A percentile compares a stretch with the other conserved stretches of the same genome.
phyloP scores from a whole-genome alignment of 2,888 invertebrate species.

The Microchrysa polita region DNA sequence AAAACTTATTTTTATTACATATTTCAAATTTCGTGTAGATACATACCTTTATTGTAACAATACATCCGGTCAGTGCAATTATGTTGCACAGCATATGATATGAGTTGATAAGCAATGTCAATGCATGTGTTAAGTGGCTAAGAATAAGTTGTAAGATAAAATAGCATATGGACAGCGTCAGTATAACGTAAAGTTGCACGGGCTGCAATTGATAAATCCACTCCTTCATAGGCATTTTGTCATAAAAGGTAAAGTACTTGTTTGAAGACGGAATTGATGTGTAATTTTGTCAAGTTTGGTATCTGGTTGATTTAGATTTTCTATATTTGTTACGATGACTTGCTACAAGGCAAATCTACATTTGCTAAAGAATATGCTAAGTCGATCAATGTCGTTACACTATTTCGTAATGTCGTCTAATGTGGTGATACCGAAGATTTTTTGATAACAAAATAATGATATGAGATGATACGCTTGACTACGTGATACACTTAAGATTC shows the following conservation, averaged over 20 bases:
- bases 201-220: conserved; percentile 79
- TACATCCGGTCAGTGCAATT: conserved; percentile 82
- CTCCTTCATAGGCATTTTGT: conserved; percentile 79
- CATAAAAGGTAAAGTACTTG: neutral
- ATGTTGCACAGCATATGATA: conserved; percentile 96
- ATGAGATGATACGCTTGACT: neutral
- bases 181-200: conserved; percentile 76
- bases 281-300: neutral
- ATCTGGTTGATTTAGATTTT: neutral
- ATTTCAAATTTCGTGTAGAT: neutral
- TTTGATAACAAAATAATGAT: neutral
- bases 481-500: too few relatives aligned
- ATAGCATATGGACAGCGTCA: conserved; percentile 77
- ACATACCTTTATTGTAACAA: conserved; percentile 81
- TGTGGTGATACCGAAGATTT: neutral
- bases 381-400: neutral
- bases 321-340: neutral
- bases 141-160: conserved; percentile 86
- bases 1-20: too few relatives aligned
- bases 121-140: conserved; percentile 89
- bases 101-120: conserved; percentile 90
- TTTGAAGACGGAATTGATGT: too few relatives aligned
- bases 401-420: neutral
- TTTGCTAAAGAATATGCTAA: neutral
- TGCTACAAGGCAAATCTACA: too few relatives aligned